Evolutionary conservation across 2,113 vertebrate genomes (phyloP).

Genomic region (Epinephelus fuscoguttatus): DNA sequence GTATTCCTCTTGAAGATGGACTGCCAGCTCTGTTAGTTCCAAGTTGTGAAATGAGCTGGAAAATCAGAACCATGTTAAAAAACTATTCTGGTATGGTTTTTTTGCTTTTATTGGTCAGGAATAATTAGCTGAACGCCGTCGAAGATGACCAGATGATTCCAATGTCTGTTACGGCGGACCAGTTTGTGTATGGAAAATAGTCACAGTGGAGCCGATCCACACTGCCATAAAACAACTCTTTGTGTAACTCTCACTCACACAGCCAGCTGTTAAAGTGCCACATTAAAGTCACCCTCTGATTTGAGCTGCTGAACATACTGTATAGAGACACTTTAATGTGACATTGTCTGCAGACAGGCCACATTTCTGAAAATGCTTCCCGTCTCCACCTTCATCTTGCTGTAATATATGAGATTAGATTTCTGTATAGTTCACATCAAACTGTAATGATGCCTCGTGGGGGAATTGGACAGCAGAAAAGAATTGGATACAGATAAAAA

Average conservation of each 20-base stretch:
- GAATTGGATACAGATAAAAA: conserved; percentile 24
- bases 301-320: conserved; percentile 19
- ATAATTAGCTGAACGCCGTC: conserved; percentile 40
- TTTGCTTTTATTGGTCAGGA: conserved; percentile 25
- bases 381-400: conserved; percentile 22
- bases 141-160: conserved; percentile 33
- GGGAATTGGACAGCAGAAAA: conserved; percentile 24
- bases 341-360: not conserved
- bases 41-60: conserved; percentile 68
- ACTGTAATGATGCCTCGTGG: conserved; percentile 17
- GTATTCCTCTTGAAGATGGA: conserved; percentile 42
- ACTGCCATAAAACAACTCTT: conserved; percentile 44
- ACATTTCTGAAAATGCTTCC: conserved; percentile 7
- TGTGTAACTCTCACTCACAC: conserved; percentile 16
- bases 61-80: conserved; percentile 67
- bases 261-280: conserved; percentile 27
- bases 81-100: not conserved
- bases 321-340: not conserved
- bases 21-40: conserved; percentile 39
- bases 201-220: conserved; percentile 21
- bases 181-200: conserved; percentile 26
- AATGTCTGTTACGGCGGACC: not conserved
- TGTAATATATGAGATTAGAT: conserved; percentile 41
- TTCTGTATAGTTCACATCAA: conserved; percentile 17
- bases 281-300: conserved; percentile 26